Percentiles rank a stretch among this genome's conserved stretches.
Conservation (phyloP, 53 echinoderm and acorn worm genomes). For the Antedon mediterranea region DNA sequence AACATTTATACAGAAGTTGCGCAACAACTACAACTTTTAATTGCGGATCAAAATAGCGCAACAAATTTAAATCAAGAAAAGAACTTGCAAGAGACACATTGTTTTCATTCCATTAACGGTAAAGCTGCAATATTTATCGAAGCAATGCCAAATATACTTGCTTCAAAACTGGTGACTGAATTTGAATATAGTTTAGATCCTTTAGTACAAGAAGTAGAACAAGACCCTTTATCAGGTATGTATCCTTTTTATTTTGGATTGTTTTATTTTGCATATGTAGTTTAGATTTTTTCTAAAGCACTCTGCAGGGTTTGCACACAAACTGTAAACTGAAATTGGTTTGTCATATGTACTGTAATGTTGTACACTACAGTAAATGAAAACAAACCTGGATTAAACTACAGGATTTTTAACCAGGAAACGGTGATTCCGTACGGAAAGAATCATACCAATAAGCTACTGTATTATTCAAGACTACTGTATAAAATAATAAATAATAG, state of each 20-base stretch:
- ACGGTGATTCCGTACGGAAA: no score
- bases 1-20: conserved; percentile 51
- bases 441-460: no score
- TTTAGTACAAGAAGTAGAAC: conserved; percentile 7
- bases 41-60: conserved; percentile 21
- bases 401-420: no score
- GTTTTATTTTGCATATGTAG: no score
- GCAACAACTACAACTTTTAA: conserved; percentile 16
- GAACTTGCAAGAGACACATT: conserved; percentile 41
- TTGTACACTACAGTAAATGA: no score
- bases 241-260: neutral
- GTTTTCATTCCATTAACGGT: conserved; percentile 54
- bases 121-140: conserved; percentile 64
- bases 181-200: conserved; percentile 63
- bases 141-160: conserved; percentile 25
- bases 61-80: conserved; percentile 3
- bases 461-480: no score
- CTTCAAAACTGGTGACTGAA: conserved; percentile 28
- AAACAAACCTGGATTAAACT: no score
- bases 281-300: no score
- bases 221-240: neutral
- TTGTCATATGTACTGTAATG: no score
- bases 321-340: no score
- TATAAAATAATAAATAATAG: no score
- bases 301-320: no score